Conservation (phyloP, 2,888 invertebrate species). For the Ephialtes manifestator region DNA sequence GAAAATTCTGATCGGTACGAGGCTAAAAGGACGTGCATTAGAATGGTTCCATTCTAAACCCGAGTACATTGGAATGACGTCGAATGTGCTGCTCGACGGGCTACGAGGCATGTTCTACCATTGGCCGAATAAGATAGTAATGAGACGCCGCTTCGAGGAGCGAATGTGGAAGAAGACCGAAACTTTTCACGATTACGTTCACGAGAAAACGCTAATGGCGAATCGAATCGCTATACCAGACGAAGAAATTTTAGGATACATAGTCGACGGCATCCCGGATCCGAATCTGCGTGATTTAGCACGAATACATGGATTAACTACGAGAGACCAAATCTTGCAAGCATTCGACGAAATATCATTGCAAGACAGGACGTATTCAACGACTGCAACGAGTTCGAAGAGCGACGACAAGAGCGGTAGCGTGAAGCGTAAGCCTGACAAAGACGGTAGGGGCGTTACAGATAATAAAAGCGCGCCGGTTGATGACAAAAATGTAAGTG, state of each 20-base stretch:
- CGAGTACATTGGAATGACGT: constrained; percentile 18
- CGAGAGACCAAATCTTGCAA: constrained; percentile 6
- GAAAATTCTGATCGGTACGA: constrained; percentile 39
- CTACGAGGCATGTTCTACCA: constrained; percentile 37
- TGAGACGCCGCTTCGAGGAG: constrained; percentile 40
- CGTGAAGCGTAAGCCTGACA: constrained; percentile 43
- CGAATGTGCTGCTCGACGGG: not conserved
- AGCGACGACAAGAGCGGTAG: constrained; percentile 11
- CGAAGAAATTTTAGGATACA: constrained; percentile 35
- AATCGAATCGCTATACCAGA: constrained; percentile 23
- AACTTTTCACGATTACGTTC: constrained; percentile 13
- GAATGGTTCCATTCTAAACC: constrained; percentile 52
- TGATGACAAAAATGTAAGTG: constrained; percentile 17
- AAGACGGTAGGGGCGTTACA: constrained; percentile 26
- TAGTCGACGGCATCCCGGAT: constrained; percentile 46
- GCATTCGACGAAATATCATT: constrained; percentile 46
- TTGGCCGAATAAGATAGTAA: constrained; percentile 24
- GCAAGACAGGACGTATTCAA: constrained; percentile 4
- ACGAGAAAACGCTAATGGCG: constrained; percentile 41
- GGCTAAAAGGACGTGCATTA: constrained; percentile 33
- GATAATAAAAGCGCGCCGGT: constrained; percentile 17
- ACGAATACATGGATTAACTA: not conserved
- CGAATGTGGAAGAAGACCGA: constrained; percentile 19
- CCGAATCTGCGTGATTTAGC: constrained; percentile 26
- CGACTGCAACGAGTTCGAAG: not conserved